Conservation (phyloP, 2,797 vertebrate species). For the Periparus ater region DNA sequence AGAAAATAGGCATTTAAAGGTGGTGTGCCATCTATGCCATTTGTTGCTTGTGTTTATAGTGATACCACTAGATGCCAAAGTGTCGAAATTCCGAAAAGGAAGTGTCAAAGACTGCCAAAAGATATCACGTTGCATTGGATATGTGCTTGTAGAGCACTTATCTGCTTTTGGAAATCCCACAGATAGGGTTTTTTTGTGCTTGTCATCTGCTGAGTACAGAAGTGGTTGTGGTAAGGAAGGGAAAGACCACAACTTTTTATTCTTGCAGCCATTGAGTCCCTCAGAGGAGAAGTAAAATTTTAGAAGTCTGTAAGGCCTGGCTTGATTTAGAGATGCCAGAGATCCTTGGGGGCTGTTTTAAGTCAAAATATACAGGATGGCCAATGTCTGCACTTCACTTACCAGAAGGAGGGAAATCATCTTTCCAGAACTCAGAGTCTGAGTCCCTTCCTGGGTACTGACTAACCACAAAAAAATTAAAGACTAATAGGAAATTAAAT, state of each 20-base stretch:
- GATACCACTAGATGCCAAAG: background rate
- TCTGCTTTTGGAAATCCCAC: background rate
- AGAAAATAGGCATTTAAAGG: background rate
- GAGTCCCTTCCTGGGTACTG: background rate
- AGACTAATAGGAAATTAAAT: background rate
- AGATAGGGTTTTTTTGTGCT: background rate
- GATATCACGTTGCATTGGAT: background rate
- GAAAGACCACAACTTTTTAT: background rate
- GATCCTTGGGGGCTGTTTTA: background rate
- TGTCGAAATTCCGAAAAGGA: background rate
- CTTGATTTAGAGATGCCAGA: background rate
- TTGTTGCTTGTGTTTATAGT: background rate
- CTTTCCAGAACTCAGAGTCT: background rate
- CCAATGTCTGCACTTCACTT: background rate
- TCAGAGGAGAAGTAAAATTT: background rate
- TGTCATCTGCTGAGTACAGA: background rate
- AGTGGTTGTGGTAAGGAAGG: background rate
- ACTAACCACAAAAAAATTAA: background rate
- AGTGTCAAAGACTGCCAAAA: background rate
- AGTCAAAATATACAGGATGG: background rate
- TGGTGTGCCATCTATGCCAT: background rate
- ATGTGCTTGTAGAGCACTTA: background rate
- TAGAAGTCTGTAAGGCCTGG: background rate
- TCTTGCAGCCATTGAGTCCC: background rate
- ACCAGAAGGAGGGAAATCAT: background rate